phyloP scores from a whole-genome alignment of 2,797 vertebrate species.

The Ptychadena robeensis region DNA sequence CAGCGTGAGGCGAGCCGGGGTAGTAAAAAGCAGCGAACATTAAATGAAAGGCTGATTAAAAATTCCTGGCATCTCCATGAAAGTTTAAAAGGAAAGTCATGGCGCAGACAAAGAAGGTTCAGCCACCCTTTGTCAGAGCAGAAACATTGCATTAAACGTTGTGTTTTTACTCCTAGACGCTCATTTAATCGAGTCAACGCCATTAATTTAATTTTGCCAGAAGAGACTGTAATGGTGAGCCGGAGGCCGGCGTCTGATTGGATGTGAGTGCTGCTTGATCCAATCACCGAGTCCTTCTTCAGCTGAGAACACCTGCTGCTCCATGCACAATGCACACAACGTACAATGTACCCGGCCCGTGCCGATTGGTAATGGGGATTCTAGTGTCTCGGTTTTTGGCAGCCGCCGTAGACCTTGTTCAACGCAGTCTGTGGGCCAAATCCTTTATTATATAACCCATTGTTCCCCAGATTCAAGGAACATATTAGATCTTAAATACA shows the following conservation, averaged over 20 bases:
- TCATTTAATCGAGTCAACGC: neutral
- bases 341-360: neutral
- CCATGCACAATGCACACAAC: neutral
- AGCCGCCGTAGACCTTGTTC: neutral
- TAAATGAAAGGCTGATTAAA: neutral
- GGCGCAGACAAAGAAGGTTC: neutral
- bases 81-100: conserved; percentile 2
- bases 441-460: neutral
- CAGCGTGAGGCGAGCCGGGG: neutral
- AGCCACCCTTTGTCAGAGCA: neutral
- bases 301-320: neutral
- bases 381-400: neutral
- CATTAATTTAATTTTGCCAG: neutral
- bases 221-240: neutral
- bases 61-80: conserved; percentile 1
- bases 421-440: neutral
- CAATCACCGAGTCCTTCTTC: neutral
- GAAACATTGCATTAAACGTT: neutral
- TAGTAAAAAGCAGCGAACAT: neutral
- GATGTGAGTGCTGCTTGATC: neutral
- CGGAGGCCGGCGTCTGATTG: neutral
- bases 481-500: no score
- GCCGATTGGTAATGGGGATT: neutral
- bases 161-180: neutral
- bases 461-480: no score